Evolutionary conservation across 2,888 invertebrate genomes (phyloP).

Genomic region (Ferrisia virgata): DNA sequence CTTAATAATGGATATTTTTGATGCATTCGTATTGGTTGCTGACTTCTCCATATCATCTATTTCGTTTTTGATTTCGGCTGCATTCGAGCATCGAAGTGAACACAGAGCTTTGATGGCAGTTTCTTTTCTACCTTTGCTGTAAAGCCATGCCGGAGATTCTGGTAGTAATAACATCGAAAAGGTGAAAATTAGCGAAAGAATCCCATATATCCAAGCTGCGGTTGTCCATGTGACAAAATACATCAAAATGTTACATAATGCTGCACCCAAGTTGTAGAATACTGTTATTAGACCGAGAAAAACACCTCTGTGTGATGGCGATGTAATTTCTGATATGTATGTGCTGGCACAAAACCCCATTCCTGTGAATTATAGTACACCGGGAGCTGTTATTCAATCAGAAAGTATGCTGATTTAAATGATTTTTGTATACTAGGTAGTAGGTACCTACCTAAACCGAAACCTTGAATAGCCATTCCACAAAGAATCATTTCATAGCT

Average conservation of each 20-base stretch:
- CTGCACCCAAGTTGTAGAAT: conserved; percentile 1
- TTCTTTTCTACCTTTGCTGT: neutral
- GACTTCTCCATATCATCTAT: neutral
- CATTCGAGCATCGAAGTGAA: neutral
- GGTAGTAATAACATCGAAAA: conserved; percentile 30
- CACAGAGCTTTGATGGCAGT: neutral
- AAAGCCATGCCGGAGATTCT: conserved; percentile 44
- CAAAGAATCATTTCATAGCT: neutral
- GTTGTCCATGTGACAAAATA: conserved; percentile 11
- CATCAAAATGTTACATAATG: neutral
- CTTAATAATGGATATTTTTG: neutral
- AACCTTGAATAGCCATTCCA: neutral
- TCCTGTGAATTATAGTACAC: neutral
- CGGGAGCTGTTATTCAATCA: neutral
- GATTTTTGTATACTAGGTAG: no score
- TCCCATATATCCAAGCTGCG: neutral
- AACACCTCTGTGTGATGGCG: neutral
- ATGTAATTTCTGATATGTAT: conserved; percentile 43
- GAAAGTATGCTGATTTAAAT: no score
- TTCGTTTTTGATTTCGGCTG: neutral
- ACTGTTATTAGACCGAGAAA: neutral
- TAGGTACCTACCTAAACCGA: neutral
- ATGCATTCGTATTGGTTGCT: neutral
- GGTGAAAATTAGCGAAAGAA: neutral
- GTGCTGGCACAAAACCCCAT: neutral